Percentiles rank a stretch among this genome's conserved stretches.
phyloP scores from a whole-genome alignment of 2,113 vertebrate species.

The Rhabdomys dilectus region DNA sequence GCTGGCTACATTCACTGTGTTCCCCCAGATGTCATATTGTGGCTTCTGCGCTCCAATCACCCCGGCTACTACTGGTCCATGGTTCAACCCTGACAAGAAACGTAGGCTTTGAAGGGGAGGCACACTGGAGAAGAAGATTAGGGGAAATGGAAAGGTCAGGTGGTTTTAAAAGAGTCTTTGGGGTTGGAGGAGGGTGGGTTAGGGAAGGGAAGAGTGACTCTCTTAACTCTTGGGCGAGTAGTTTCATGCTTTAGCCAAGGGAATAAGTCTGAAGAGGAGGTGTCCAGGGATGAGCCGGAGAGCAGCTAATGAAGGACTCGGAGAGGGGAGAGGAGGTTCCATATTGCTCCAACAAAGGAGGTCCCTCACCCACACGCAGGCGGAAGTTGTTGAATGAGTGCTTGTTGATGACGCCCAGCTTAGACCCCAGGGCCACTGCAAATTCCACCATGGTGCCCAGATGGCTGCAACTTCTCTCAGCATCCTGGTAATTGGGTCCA shows the following conservation, averaged over 20 bases:
- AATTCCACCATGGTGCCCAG: conserved; percentile 94
- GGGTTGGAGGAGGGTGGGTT: neutral
- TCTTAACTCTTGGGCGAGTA: neutral
- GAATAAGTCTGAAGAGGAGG: neutral
- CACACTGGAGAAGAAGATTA: neutral
- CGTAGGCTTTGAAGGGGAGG: neutral
- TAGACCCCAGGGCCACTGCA: conserved; percentile 90
- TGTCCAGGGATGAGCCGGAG: neutral
- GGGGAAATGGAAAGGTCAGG: neutral
- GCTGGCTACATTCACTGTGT: conserved; percentile 95
- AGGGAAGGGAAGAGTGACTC: neutral
- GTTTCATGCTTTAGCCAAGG: neutral
- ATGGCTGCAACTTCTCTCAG: conserved; percentile 87
- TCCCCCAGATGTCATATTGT: conserved; percentile 97
- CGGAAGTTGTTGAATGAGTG: conserved; percentile 95
- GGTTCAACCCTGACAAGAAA: conserved; percentile 90
- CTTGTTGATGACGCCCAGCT: conserved; percentile 92
- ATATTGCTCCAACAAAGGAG: neutral
- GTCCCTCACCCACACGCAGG: conserved; percentile 91
- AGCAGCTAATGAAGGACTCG: neutral
- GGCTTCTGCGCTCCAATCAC: conserved; percentile 96
- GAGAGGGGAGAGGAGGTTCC: neutral
- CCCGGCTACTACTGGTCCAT: conserved; percentile 94
- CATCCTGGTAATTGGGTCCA: conserved; percentile 85
- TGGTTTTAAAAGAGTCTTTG: neutral